phyloP scores from a whole-genome alignment of 2,113 vertebrate genomes.

The Bubo bubo region DNA sequence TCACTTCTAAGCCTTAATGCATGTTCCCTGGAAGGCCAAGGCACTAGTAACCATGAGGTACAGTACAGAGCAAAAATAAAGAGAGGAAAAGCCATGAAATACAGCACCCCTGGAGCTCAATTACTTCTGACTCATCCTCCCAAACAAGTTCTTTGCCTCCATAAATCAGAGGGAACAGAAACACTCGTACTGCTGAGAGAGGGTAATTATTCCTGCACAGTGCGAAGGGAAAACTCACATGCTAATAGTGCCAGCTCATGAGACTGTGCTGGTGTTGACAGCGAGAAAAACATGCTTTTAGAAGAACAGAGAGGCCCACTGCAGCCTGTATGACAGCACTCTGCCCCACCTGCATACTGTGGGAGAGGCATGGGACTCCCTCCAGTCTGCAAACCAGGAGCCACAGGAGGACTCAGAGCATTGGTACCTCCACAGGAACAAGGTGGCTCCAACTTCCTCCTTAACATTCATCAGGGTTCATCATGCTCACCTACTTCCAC shows the following conservation, averaged over 20 bases:
- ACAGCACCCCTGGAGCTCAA: conserved; percentile 37
- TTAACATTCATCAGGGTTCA: background rate
- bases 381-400: background rate
- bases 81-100: background rate
- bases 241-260: background rate
- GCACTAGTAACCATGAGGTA: background rate
- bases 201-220: conserved; percentile 40
- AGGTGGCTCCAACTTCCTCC: background rate
- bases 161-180: conserved; percentile 62
- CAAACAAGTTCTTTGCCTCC: conserved; percentile 41
- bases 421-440: background rate
- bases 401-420: background rate
- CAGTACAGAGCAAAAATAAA: background rate
- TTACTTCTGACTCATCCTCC: conserved; percentile 63
- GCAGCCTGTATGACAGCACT: background rate
- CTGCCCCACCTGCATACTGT: fast-evolving
- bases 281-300: background rate
- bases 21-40: background rate
- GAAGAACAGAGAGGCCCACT: background rate
- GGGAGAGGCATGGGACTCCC: fast-evolving
- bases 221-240: background rate
- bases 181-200: background rate
- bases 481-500: background rate
- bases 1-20: background rate
- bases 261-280: background rate